Evolutionary conservation across 1,140 invertebrate genomes (phyloP).

Genomic region (Drosophila murphyi): DNA sequence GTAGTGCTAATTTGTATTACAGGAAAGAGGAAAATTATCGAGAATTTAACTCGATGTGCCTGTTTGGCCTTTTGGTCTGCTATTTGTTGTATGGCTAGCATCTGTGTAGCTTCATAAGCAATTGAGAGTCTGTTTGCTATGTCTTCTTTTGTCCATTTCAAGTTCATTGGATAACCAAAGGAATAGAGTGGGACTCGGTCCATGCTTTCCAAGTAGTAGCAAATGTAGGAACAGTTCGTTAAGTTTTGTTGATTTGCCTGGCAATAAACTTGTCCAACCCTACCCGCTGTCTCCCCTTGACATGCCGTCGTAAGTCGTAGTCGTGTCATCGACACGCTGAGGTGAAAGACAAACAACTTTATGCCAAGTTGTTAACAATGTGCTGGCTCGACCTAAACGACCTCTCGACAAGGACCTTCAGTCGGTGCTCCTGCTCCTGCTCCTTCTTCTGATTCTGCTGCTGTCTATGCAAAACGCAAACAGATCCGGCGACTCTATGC

Average conservation of each 20-base stretch:
- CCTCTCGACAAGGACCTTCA: conserved; percentile 19
- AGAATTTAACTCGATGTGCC: no score
- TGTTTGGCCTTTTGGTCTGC: background rate
- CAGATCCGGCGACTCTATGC: conserved; percentile 36
- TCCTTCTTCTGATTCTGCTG: background rate
- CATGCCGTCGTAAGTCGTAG: conserved; percentile 37
- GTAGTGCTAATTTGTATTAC: no score
- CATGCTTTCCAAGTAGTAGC: conserved; percentile 15
- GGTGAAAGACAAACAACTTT: conserved; percentile 79
- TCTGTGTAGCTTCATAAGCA: conserved; percentile 7
- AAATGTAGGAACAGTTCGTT: conserved; percentile 63
- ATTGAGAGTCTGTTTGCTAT: conserved; percentile 10
- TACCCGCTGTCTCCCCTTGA: no score
- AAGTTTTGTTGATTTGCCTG: conserved; percentile 68
- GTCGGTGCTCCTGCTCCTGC: background rate
- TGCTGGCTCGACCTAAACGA: conserved; percentile 64
- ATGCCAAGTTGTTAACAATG: conserved; percentile 79
- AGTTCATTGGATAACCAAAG: conserved; percentile 30
- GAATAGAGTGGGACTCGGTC: background rate
- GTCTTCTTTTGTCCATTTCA: conserved; percentile 22
- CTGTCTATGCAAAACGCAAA: conserved; percentile 65
- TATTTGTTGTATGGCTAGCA: background rate
- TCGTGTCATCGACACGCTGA: conserved; percentile 74
- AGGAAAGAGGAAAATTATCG: no score
- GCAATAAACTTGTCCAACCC: conserved; percentile 56